Base-by-base conservation (phyloP, 2,797 vertebrate genomes). In the Alcedo atthis region DNA sequence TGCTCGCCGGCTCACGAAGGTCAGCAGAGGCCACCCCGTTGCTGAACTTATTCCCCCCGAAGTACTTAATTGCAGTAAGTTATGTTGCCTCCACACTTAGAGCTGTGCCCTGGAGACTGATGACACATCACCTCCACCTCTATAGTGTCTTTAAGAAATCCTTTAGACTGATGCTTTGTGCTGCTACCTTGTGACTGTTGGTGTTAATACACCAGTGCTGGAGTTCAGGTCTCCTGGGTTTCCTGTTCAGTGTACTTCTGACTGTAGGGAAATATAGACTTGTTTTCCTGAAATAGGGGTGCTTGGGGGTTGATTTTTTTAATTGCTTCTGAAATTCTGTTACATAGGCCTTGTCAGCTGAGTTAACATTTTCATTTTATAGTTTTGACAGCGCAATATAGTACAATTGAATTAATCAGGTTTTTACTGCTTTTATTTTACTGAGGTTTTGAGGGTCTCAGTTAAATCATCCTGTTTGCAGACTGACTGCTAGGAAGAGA, bases 281-380 rank as follows among this genome's bases (percentile, higher is more conserved):
- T 70, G 37, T 73, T 86, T 61, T 33, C 11, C 2, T 66, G 28
- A 86, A 81, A 57, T 66, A 49, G 10, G 33, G n/a, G 9, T 61
- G n/a, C 79, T 59, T 42, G 62, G 57, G 61, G 2, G 46, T 73
- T 40, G 9, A 62, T 30, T 22, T 40, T 75, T 78, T 73, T 70
- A 92, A 88, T 93, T 88, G 85, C n/a, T 57, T 55, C 57, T 90
- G 87, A 76, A 75, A 51, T 88, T 66, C 75, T 43, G 25, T 74
- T 77, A 17, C 17, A 10, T 3, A 6, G 58, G 16, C 77, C 63
- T 78, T 63, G 37, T 91, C 83, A 46, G 64, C 42, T 58, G 53
- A 90, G 61, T 76, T 91, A 81, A 86, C 26, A n/a, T 88, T 93
- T 92, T 93, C 68, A 35, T 66, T 95, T 87, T 37, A 28, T 74